These are phyloP conservation scores for Anoplopoma fimbria DNA, from an alignment of 2,113 vertebrate species.

Conservation along the genomic window DNA sequence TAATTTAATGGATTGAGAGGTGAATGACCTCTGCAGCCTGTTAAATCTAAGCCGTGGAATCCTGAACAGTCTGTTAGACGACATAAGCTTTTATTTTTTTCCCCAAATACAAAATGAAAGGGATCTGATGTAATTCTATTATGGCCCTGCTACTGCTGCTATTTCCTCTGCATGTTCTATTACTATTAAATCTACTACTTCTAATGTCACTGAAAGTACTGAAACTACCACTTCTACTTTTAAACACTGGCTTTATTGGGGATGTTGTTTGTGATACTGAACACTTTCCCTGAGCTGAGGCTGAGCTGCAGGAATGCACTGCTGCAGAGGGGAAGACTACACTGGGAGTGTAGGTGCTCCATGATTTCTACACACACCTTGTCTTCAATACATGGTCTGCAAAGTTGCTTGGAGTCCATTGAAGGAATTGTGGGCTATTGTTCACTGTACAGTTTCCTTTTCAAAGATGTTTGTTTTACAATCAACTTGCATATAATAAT, in stretches of 20 bases:
- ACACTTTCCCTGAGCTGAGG: too few species aligned
- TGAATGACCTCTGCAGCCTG: constrained; percentile 64
- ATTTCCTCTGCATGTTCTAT: constrained; percentile 1
- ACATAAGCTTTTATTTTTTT: constrained; percentile 61
- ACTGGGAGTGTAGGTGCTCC: too few species aligned
- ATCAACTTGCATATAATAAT: neutral
- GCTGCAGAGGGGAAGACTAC: too few species aligned
- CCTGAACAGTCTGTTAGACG: constrained; percentile 70
- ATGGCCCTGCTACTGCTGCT: constrained; percentile 21
- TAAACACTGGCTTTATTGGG: neutral
- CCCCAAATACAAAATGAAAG: constrained; percentile 56
- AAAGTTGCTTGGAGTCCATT: neutral
- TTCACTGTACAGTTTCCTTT: neutral
- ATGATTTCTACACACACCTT: neutral
- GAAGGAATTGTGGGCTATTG: neutral
- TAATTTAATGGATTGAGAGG: constrained; percentile 68
- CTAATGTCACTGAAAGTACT: neutral
- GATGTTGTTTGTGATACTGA: too few species aligned
- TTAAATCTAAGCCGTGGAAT: constrained; percentile 69
- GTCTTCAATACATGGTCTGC: neutral
- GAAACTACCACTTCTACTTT: neutral
- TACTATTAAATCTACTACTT: neutral
- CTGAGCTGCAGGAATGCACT: too few species aligned
- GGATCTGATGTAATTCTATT: constrained; percentile 65
- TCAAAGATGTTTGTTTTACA: neutral